Percentiles rank a stretch among this genome's conserved stretches.
Conservation (phyloP, 2,113 vertebrate species). For the Triplophysa tibetana region DNA sequence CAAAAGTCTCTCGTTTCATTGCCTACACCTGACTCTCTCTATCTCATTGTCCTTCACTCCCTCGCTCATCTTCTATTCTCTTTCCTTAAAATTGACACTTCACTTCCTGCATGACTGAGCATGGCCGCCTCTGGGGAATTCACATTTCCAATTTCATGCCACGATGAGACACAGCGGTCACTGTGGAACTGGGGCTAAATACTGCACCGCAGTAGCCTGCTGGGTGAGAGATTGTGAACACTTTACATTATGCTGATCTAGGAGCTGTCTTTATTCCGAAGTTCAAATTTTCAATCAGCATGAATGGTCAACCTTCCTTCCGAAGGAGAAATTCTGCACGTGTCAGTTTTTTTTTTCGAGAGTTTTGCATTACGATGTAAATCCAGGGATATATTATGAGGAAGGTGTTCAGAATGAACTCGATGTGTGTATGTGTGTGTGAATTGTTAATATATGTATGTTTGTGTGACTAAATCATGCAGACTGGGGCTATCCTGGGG, state of each 20-base stretch:
- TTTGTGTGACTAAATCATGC: not conserved
- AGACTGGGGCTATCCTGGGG: constrained; percentile 3
- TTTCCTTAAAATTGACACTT: constrained; percentile 40
- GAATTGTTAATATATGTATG: constrained; percentile 8
- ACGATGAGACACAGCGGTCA: constrained; percentile 62
- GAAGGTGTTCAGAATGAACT: constrained; percentile 10
- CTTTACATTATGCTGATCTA: constrained; percentile 26
- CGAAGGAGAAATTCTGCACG: not conserved
- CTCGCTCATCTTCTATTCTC: constrained; percentile 42
- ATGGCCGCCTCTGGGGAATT: constrained; percentile 48
- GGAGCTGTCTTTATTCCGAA: not conserved
- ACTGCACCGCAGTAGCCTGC: constrained; percentile 42
- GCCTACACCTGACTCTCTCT: constrained; percentile 23
- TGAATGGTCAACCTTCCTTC: constrained; percentile 3
- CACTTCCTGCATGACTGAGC: constrained; percentile 53
- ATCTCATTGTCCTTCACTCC: constrained; percentile 8
- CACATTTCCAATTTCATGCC: constrained; percentile 68
- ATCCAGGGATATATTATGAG: constrained; percentile 28
- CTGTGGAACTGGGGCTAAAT: constrained; percentile 18
- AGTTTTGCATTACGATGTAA: constrained; percentile 11
- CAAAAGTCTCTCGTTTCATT: constrained; percentile 30
- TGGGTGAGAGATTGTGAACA: constrained; percentile 17
- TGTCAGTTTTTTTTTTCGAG: not conserved
- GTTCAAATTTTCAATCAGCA: not conserved
- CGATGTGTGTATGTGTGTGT: constrained; percentile 16